Base-by-base conservation (phyloP, 2,888 invertebrate genomes). In the Cosmorhoe ocellata region DNA sequence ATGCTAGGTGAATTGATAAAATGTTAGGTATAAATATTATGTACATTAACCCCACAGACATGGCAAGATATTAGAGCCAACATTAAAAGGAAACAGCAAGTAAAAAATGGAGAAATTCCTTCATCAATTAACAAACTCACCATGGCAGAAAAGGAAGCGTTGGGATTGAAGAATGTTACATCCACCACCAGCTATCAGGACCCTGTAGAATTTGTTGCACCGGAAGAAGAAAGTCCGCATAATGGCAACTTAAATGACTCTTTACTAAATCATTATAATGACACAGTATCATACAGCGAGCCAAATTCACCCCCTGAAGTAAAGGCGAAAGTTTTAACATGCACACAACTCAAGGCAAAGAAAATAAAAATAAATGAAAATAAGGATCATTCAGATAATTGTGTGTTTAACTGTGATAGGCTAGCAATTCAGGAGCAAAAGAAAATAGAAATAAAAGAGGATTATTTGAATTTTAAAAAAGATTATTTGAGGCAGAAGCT, bases 51-150 rank as follows among this genome's bases (percentile, higher is more conserved):
- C n/a, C n/a, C 7, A 24, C 76, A 89, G 89, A 85, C 87, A 40
- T 89, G 88, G 87, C 88, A 88, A 66, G 89, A 89, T 63, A 67
- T 88, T 24, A 74, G 76, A 27, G 79, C 79, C 1, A 84, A 87
- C 59, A 71, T 75, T 1, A 88, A 84, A 44, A 84, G 79, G 53
- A 69, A 70, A 74, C 79, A 47, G 67, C 74, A 76, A 43, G 63
- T 66, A 51, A 66, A 65, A 10, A 74, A 76, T 43, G 79, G 76
- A 27, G 75, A 76, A 14, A 41, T 79, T 2, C 76, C 76, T 9
- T 53, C 68, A 27, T 75, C 75, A 43, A 65, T 74, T 3, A 58
- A 65, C 12, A 67, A 71, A 60, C 71, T 85, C 0, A 71, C 81
- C 10, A 56, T 69, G 27, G 74, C 75, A 2, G 85, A 86, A 63